Base-by-base conservation (phyloP, 53 echinoderm and acorn worm species). In the Paracentrotus lividus region DNA sequence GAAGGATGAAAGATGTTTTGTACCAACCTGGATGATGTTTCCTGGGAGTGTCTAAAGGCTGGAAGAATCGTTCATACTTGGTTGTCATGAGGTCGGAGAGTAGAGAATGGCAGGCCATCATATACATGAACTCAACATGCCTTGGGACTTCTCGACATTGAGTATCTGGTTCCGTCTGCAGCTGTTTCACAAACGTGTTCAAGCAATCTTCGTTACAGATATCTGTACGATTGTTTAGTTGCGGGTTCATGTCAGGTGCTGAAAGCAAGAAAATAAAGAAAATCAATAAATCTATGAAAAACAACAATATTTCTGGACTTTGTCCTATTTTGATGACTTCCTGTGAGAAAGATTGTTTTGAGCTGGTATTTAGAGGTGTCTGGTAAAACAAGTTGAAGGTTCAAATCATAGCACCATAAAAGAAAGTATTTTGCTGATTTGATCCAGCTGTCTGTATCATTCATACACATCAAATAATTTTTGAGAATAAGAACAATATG, bases 131-230 rank as follows among this genome's bases (percentile, higher is more conserved):
- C 89, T 95, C 96, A 5, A 94, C 87, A 64, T 94, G 93, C 20
- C 69, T 90, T 21, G 94, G 89, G 47, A 95, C 92, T 21, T 85
- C 59, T 38, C 84, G 51, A 84, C 98, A 98, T 8, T 96, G 92
- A 42, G 93, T 67, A 27, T 90, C 86, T 12, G 93, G 93, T 75
- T 93, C 94, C 94, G 94, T 88, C 53, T 88, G 90, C 67, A 98
- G 93, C 66, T 85, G 85, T 42, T 94, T 93, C 65, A 90, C 95
- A 78, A 96, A 94, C 15, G 84, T 93, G 54, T 95, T 94, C 26
- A 98, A 94, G 56, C 98, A 98, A 33, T 95, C 94, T 75, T 98
- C 95, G 81, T 98, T 96, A 95, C 98, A 98, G 4, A 94, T 86
- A 3, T 92, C 92, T 24, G 92, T 92, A 9, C 92, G 81, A 59